A percentile compares a stretch with the other conserved stretches of the same genome.
These are phyloP conservation scores for Ctenosaura bakeri DNA, from an alignment of 2,797 vertebrate genomes.

Conservation along the genomic window DNA sequence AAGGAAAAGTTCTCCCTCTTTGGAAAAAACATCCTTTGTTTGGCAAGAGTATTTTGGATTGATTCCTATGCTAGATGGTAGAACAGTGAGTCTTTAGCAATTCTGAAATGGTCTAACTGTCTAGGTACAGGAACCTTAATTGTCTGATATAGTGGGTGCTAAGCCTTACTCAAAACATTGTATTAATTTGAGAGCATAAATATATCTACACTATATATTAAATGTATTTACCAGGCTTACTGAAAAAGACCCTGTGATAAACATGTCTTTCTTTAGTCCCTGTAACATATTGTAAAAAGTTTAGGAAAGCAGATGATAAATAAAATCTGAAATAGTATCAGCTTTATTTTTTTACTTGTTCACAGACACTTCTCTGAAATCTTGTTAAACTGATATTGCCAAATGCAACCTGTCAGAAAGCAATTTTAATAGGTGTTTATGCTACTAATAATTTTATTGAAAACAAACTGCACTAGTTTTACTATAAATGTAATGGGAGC, in stretches of 20 bases:
- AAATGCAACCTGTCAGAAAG: slow-evolving; percentile 70
- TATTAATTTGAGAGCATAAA: too few relatives aligned
- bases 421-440: not conserved
- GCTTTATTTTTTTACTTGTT: not conserved
- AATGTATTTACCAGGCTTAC: not conserved
- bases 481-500: slow-evolving; percentile 59
- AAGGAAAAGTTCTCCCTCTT: slow-evolving; percentile 51
- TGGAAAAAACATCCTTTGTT: slow-evolving; percentile 4
- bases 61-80: slow-evolving; percentile 23
- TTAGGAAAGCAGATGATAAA: too few relatives aligned
- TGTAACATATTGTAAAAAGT: too few relatives aligned
- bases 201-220: not conserved
- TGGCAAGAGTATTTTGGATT: slow-evolving; percentile 44
- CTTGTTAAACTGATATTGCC: slow-evolving; percentile 66
- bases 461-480: slow-evolving; percentile 49
- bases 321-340: not conserved
- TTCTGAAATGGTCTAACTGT: not conserved
- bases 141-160: slow-evolving; percentile 34
- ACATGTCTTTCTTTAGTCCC: too few relatives aligned
- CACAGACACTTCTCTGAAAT: slow-evolving; percentile 1
- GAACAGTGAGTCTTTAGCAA: not conserved
- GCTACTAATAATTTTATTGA: slow-evolving; percentile 45
- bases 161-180: slow-evolving; percentile 48
- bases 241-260: not conserved
- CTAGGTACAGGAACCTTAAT: slow-evolving; percentile 25